Base-by-base conservation (phyloP, 2,113 vertebrate genomes). In the Lethenteron camtschaticum region DNA sequence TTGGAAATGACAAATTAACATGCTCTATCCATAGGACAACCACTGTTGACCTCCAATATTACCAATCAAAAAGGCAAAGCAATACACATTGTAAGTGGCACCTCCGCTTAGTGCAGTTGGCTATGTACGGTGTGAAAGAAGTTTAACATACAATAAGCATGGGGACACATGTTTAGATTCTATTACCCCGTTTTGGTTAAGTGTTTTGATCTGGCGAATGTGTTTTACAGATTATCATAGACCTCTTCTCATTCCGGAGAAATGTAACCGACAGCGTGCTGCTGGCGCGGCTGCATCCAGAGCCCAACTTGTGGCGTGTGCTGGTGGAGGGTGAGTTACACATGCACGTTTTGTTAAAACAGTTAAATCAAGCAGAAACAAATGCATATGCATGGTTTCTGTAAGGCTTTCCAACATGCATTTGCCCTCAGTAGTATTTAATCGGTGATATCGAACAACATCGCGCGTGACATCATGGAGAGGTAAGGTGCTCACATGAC, bases 181-280 rank as follows among this genome's bases (percentile, higher is more conserved):
- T 57, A 9, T 13, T 14, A 57, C 3, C 24, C 55, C 8, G 9
- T n/a, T 57, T 9, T 2, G 9, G 55, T 71, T 55, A 9, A 56
- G 10, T 12, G 7, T 12, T 9, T 11, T 16, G 18, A 11, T 12
- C 66, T 56, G 2, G 9, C 2, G 70, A 8, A 72, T 70, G 55
- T 73, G 58, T 72, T 56, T 71, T 70, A n/a, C 78, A 97, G 94
- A 90, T 95, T 77, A 79, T 99, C 78, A 78, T 96, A 73, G 96
- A 92, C 71, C 84, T 96, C 74, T 77, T 99, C 75, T 86, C 87
- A 0, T 82, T 84, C 13, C 87, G 88, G 77, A 87, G 85, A 78
- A 96, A 96, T 72, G 80, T 99, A 80, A 99, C 82, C 76, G 90
- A 96, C 78, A 96, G 92, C 76, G 78, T 96, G 72, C 81, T 87